A percentile compares a stretch with the other conserved stretches of the same genome.
Evolutionary conservation across 2,113 vertebrate genomes (phyloP).

Genomic region (Anseranas semipalmata): DNA sequence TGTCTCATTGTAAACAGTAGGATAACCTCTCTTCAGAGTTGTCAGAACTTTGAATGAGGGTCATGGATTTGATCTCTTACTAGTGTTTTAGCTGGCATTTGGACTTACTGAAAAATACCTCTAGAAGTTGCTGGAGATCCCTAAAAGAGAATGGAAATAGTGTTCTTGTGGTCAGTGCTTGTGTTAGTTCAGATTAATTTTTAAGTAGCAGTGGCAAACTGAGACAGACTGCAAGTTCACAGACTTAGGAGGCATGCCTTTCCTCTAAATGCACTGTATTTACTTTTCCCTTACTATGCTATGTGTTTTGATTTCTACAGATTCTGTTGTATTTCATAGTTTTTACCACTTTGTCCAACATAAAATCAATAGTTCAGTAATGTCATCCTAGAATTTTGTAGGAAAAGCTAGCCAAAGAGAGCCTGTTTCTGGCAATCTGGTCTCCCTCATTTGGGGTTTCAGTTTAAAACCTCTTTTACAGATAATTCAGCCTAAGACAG

Average conservation of each 20-base stretch:
- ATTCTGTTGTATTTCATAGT: background rate
- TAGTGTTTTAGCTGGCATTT: background rate
- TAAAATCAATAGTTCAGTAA: background rate
- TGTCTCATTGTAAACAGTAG: background rate
- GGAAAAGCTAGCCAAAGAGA: background rate
- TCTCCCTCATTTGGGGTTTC: background rate
- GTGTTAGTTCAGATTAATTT: background rate
- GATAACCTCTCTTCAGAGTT: background rate
- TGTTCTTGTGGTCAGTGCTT: background rate
- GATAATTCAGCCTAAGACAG: background rate
- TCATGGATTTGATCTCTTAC: background rate
- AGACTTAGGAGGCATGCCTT: background rate
- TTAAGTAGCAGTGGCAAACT: background rate
- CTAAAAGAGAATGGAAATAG: background rate
- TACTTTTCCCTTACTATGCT: background rate
- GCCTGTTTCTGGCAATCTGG: background rate
- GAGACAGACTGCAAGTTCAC: background rate
- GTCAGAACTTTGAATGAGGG: background rate
- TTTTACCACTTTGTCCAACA: background rate
- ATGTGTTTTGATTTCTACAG: background rate
- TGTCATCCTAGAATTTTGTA: background rate
- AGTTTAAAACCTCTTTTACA: background rate
- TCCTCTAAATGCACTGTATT: background rate
- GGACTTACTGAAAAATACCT: background rate
- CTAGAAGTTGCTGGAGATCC: background rate